phyloP scores from a whole-genome alignment of 2,797 vertebrate species.

The Acipenser oxyrinchus region DNA sequence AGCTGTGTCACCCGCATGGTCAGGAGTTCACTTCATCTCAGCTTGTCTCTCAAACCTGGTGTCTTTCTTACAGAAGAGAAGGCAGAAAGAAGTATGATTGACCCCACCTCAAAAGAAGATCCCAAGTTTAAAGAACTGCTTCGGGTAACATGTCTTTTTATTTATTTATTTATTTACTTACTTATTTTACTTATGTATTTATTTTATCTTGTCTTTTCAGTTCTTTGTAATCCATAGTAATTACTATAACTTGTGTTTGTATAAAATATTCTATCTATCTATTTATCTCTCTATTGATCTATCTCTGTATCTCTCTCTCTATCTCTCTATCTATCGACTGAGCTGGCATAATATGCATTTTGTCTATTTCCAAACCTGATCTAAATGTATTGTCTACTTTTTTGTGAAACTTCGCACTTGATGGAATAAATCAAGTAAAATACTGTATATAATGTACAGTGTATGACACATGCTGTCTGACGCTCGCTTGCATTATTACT shows the following conservation, averaged over 20 bases:
- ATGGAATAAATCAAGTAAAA: background rate
- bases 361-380: too few relatives aligned
- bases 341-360: too few relatives aligned
- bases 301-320: too few relatives aligned
- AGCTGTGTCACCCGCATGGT: background rate
- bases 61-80: constrained; percentile 75
- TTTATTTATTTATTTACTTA: too few relatives aligned
- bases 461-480: background rate
- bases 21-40: background rate
- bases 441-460: background rate
- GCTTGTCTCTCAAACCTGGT: background rate
- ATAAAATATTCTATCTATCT: too few relatives aligned
- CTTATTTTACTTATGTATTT: too few relatives aligned
- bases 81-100: constrained; percentile 89
- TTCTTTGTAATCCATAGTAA: too few relatives aligned
- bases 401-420: background rate
- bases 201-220: too few relatives aligned
- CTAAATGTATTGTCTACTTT: too few relatives aligned
- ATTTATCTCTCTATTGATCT: too few relatives aligned
- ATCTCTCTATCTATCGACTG: too few relatives aligned
- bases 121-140: constrained; percentile 90
- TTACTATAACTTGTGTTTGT: too few relatives aligned
- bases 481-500: background rate
- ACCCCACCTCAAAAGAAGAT: constrained; percentile 81
- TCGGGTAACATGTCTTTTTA: constrained; percentile 64